Conservation (phyloP, 2,113 vertebrate species). For the Rhinoderma darwinii region DNA sequence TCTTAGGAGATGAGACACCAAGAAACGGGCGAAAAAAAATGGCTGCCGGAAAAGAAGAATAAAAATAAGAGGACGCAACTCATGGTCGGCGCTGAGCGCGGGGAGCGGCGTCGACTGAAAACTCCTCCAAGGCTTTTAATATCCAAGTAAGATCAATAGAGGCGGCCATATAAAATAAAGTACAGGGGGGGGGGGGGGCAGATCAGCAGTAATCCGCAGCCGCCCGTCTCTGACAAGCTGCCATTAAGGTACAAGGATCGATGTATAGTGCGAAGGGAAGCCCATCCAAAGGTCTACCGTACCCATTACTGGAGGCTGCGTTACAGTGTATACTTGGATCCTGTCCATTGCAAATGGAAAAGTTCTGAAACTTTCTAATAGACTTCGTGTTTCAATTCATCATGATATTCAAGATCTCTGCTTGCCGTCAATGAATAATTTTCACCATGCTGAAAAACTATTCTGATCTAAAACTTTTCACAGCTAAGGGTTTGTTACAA, state of each 20-base stretch:
- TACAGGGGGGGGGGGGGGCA: background rate
- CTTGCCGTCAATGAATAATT: background rate
- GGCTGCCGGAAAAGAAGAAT: background rate
- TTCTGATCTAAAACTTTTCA: too few relatives aligned
- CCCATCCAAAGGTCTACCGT: too few relatives aligned
- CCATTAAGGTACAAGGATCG: too few relatives aligned
- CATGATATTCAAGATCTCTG: background rate
- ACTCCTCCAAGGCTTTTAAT: background rate
- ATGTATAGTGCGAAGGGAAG: too few relatives aligned
- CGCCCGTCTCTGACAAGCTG: background rate
- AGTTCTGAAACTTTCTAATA: background rate
- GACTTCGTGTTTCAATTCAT: background rate
- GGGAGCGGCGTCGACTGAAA: background rate
- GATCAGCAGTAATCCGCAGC: background rate
- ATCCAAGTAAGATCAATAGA: conserved; percentile 1
- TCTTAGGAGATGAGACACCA: conserved; percentile 10
- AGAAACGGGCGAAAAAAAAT: background rate
- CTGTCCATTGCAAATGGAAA: too few relatives aligned
- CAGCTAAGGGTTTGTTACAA: too few relatives aligned
- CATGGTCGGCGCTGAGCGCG: background rate
- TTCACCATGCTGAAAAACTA: too few relatives aligned
- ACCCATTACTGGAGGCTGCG: background rate
- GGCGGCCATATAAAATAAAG: background rate
- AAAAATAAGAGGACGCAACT: background rate
- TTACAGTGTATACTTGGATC: too few relatives aligned